These are phyloP conservation scores for Drosophila sordidula DNA, from an alignment of 2,888 invertebrate species.

Conservation along the genomic window DNA sequence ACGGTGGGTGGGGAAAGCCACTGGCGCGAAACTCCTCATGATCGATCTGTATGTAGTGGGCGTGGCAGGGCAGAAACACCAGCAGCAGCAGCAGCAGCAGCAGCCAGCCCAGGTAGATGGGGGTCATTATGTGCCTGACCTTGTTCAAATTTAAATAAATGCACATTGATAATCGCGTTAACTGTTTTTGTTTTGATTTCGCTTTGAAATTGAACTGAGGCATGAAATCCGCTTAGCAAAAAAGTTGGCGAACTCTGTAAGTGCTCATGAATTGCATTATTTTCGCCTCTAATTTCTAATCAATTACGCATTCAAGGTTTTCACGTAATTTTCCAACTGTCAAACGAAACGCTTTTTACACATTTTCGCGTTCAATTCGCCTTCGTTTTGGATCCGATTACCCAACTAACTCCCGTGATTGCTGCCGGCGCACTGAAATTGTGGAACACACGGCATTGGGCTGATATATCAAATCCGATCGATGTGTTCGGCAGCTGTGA, in stretches of 20 bases:
- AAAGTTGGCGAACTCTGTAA: constrained; percentile 49
- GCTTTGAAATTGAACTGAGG: constrained; percentile 44
- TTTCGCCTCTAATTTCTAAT: constrained; percentile 51
- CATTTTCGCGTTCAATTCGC: constrained; percentile 37
- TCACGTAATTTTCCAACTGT: constrained; percentile 51
- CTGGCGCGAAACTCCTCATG: constrained; percentile 76
- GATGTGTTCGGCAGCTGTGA: constrained; percentile 51
- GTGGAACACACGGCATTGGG: constrained; percentile 7
- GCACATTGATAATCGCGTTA: constrained; percentile 66
- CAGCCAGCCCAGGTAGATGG: constrained; percentile 8
- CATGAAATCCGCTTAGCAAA: constrained; percentile 63
- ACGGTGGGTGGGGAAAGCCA: constrained; percentile 69
- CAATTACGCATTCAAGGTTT: constrained; percentile 67
- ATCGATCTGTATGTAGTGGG: constrained; percentile 81
- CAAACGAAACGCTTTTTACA: constrained; percentile 45
- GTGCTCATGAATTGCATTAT: constrained; percentile 70
- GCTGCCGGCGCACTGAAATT: constrained; percentile 61
- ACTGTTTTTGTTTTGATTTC: constrained; percentile 35
- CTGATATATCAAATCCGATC: constrained; percentile 55
- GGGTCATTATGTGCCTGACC: constrained; percentile 52
- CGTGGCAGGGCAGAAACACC: constrained; percentile 26
- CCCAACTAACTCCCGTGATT: constrained; percentile 63
- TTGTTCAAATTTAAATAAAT: constrained; percentile 60
- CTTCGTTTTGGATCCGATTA: background rate
- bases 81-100: constrained; percentile 14